Evolutionary conservation across 2,888 invertebrate species (phyloP), one percentile per base, ranked within the genome.

Genomic region (Nebria brevicollis): DNA sequence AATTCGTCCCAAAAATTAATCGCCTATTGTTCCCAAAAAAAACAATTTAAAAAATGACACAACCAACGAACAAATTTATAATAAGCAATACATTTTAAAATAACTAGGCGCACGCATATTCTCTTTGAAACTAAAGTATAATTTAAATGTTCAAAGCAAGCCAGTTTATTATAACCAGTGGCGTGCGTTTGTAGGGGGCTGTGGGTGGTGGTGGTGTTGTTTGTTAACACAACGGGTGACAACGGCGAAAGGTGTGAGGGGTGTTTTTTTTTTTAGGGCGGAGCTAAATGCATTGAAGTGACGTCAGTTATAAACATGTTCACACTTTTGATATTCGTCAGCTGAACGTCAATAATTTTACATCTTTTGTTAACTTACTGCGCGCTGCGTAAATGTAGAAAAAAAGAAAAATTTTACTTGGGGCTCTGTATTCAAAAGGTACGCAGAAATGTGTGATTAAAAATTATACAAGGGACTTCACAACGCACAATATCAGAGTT

Each of bases 321-420:
- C 70, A 70, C 70, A 70, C 70, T 70, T 70, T 70, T 70, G 70
- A 70, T 70, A 26, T 70, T 70, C 54, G 54, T 54, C 54, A 54
- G 54, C 54, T 54, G 54, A 70, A 70, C 70, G 25, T 70, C 70
- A 70, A 70, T 70, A 70, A 26, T 70, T 70, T 70, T 34, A 70
- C 70, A 11, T 70, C 70, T 34, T 70, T 70, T 70, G 70, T 70
- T 70, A 70, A 70, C 70, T 34, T 70, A 34, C 70, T 70, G 70
- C 70, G 70, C 54, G 70, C 54, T 70, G 34, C 25, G 34, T 70
- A 34, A 70, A 70, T 70, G 70, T 70, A 70, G 34, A 70, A 34
- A 70, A 70, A 10, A 26, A 68, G 15, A 5, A 68, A 70, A 20
- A 20, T 54, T 11, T 54, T 11, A 11, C 8, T 13, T 54, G 54